phyloP scores from a whole-genome alignment of 2,797 vertebrate genomes.

The Hipposideros larvatus region DNA sequence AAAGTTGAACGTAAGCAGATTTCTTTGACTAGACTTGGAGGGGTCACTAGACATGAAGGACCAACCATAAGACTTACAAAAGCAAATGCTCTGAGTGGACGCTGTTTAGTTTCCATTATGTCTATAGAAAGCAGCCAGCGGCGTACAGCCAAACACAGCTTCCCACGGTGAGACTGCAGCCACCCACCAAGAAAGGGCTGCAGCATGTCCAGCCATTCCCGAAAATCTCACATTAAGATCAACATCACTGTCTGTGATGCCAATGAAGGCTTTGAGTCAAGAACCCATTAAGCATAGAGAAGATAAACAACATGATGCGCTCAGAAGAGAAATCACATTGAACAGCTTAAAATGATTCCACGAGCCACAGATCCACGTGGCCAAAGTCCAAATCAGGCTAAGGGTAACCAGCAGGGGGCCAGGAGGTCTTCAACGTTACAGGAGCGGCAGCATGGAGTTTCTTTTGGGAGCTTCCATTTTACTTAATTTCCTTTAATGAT shows the following conservation, averaged over 20 bases:
- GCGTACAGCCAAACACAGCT: accelerated
- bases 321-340: neutral
- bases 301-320: accelerated
- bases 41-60: neutral
- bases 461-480: neutral
- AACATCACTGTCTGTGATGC: too few species aligned
- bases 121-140: accelerated
- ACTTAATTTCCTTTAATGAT: neutral
- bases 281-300: accelerated
- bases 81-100: neutral
- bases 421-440: accelerated
- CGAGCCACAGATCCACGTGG: accelerated
- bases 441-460: neutral
- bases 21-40: neutral
- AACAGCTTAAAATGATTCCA: neutral
- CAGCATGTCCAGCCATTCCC: neutral
- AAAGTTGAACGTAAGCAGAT: neutral
- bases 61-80: too few species aligned
- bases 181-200: neutral
- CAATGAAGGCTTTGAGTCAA: neutral
- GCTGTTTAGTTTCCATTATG: neutral
- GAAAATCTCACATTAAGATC: neutral
- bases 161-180: accelerated
- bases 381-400: neutral
- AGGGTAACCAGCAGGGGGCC: neutral